Conservation (phyloP, 2,888 invertebrate genomes). For the Leptogaster cylindrica region DNA sequence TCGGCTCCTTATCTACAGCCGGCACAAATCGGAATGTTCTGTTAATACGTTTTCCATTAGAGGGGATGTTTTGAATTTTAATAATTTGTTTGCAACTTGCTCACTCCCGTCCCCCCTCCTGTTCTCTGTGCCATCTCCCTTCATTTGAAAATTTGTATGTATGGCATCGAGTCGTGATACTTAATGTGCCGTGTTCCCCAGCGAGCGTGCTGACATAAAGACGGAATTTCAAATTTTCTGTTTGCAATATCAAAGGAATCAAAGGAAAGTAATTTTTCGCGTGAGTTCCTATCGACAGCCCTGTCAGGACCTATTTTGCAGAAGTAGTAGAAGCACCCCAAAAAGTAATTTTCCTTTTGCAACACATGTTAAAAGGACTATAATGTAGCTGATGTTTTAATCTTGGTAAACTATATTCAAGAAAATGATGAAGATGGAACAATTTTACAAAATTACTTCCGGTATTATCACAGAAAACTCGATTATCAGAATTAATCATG, state of each 20-base stretch:
- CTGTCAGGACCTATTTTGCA: constrained; percentile 15
- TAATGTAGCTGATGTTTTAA: no score
- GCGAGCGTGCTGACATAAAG: background rate
- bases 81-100: constrained; percentile 38
- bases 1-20: constrained; percentile 1
- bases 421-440: no score
- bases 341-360: no score
- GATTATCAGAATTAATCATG: no score
- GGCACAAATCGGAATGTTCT: constrained; percentile 42
- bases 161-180: constrained; percentile 12
- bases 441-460: no score
- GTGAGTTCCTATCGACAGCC: constrained; percentile 30
- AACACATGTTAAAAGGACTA: no score
- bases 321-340: background rate
- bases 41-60: constrained; percentile 43
- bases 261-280: constrained; percentile 35
- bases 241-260: background rate
- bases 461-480: no score
- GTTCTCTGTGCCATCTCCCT: background rate
- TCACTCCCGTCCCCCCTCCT: constrained; percentile 22
- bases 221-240: constrained; percentile 4
- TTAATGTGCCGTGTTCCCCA: constrained; percentile 21
- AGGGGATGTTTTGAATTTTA: constrained; percentile 42
- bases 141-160: constrained; percentile 26
- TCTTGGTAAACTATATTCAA: no score